phyloP scores from a whole-genome alignment of 2,888 invertebrate species.

The Folsomia manolachei region DNA sequence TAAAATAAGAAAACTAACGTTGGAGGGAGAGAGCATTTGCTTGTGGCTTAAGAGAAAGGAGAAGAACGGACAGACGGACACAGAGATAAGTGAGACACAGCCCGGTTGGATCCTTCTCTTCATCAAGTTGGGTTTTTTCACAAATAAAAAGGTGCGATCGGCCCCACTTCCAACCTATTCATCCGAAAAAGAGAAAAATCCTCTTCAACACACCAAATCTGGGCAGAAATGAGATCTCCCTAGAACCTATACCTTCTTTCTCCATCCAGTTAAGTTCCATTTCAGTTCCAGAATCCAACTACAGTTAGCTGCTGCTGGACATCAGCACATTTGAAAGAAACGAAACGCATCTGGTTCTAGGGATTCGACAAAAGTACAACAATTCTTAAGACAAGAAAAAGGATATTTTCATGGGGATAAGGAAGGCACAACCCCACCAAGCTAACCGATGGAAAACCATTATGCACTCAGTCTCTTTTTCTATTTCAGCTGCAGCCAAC shows the following conservation, averaged over 20 bases:
- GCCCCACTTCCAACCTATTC: conserved; percentile 11
- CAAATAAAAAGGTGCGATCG: conserved; percentile 6
- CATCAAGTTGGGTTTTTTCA: conserved; percentile 9
- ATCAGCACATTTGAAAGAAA: background rate
- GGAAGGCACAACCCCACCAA: no score
- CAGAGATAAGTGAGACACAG: conserved; percentile 2
- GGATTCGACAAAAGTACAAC: conserved; percentile 9
- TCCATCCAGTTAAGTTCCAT: no score
- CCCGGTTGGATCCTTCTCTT: conserved; percentile 9
- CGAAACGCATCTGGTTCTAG: background rate
- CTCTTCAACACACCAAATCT: conserved; percentile 1
- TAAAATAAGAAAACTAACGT: no score
- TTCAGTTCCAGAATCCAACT: no score
- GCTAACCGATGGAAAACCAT: no score
- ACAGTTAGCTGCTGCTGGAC: no score
- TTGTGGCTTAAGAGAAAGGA: no score
- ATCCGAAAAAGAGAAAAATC: conserved; percentile 18
- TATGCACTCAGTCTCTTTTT: no score
- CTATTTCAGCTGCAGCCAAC: no score
- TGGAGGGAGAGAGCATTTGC: background rate
- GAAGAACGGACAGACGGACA: background rate
- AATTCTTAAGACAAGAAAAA: conserved; percentile 10
- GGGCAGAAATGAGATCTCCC: background rate
- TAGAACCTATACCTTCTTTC: background rate
- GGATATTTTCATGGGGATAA: no score